A percentile compares a stretch with the other conserved stretches of the same genome.
phyloP scores from a whole-genome alignment of 2,888 invertebrate genomes.

The Drosophila picticornis region DNA sequence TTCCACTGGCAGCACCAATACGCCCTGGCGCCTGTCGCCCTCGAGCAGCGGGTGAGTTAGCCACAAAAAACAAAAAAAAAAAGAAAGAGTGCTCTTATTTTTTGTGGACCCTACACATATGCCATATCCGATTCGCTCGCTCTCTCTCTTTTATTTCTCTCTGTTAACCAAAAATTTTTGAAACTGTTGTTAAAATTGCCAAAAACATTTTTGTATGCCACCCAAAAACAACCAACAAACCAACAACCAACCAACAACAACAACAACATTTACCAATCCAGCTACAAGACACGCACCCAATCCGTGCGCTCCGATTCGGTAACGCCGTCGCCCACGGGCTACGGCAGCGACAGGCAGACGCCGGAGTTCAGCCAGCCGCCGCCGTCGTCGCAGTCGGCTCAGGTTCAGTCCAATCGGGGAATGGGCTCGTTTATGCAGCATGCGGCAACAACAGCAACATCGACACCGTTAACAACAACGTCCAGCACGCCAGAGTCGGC shows the following conservation, averaged over 20 bases:
- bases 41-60: constrained; percentile 85
- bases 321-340: constrained; percentile 91
- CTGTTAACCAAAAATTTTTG: constrained; percentile 45
- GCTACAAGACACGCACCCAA: constrained; percentile 86
- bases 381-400: constrained; percentile 31
- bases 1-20: constrained; percentile 82
- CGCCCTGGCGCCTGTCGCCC: constrained; percentile 85
- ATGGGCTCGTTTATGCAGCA: constrained; percentile 51
- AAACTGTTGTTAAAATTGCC: constrained; percentile 64
- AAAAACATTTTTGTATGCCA: constrained; percentile 74
- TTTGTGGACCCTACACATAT: constrained; percentile 36
- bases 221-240: constrained; percentile 38
- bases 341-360: constrained; percentile 85
- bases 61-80: not conserved
- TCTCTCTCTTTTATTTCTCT: constrained; percentile 43
- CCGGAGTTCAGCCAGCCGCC: constrained; percentile 83
- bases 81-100: constrained; percentile 4
- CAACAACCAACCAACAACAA: constrained; percentile 43
- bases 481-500: constrained; percentile 57
- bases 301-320: constrained; percentile 89
- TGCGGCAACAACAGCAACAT: constrained; percentile 46
- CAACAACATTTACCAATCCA: constrained; percentile 59
- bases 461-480: constrained; percentile 42
- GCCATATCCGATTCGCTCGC: constrained; percentile 53
- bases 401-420: constrained; percentile 41